Conservation (phyloP, 2,888 invertebrate species). For the Volucella inanis region DNA sequence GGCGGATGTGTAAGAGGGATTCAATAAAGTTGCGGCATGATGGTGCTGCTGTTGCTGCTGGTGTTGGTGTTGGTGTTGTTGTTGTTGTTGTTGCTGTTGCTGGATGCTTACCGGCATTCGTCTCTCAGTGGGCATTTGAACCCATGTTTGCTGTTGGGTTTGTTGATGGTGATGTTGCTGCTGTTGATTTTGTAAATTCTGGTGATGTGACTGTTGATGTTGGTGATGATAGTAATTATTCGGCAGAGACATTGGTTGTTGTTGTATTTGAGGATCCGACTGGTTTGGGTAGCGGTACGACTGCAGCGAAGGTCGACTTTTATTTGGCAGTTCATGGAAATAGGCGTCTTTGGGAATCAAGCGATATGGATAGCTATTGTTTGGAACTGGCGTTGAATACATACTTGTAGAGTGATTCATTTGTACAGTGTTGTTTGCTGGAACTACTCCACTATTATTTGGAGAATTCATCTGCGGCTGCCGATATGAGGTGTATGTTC, state of each 20-base stretch:
- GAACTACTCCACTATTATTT: conserved; percentile 40
- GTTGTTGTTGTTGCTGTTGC: conserved; percentile 39
- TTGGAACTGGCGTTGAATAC: conserved; percentile 56
- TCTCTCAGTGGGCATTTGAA: conserved; percentile 41
- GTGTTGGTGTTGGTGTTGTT: conserved; percentile 31
- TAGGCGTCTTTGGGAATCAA: conserved; percentile 86
- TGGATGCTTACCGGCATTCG: conserved; percentile 36
- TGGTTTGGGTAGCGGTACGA: conserved; percentile 42
- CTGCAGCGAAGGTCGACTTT: conserved; percentile 76
- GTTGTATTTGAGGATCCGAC: conserved; percentile 69
- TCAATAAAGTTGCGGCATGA: conserved; percentile 45
- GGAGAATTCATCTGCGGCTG: conserved; percentile 67
- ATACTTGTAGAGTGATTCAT: conserved; percentile 43
- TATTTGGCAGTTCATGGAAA: conserved; percentile 85
- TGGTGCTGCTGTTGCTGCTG: conserved; percentile 62
- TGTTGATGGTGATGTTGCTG: conserved; percentile 53
- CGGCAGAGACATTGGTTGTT: conserved; percentile 45
- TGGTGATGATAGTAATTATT: conserved; percentile 66
- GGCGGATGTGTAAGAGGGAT: conserved; percentile 56
- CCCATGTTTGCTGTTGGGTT: conserved; percentile 60
- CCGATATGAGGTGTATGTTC: conserved; percentile 61
- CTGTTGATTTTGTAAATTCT: conserved; percentile 48
- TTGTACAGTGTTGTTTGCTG: conserved; percentile 58
- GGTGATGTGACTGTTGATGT: conserved; percentile 49
- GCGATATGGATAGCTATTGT: conserved; percentile 75